Evolutionary conservation across 2,797 vertebrate genomes (phyloP), one percentile per base, ranked within the genome.

Genomic region (Steatocranus sp.): DNA sequence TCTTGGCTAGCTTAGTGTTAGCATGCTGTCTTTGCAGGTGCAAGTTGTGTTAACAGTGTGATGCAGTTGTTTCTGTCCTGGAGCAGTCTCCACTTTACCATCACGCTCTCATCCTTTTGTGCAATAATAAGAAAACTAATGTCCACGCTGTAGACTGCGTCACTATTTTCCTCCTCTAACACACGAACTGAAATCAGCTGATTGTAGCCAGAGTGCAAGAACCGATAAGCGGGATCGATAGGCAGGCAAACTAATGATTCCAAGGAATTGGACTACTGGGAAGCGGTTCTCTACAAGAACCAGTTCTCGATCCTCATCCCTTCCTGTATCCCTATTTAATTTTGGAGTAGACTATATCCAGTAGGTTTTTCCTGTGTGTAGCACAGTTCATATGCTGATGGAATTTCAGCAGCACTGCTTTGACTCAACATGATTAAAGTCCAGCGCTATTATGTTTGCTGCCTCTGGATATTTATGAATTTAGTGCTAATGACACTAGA

Each of bases 331-430:
- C 7, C 43, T 17, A 46, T 46, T 46, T 46, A 15, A 46, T 17
- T 5, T n/a, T 48, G 8, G 46, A 18, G 46, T 48, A 48, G 17
- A 18, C 48, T 49, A n/a, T 1, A 49, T 50, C 48, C 48, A 49
- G 8, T 5, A 49, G 48, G 18, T 49, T 49, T 49, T 49, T 49
- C 48, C 48, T 49, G 8, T 48, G 15, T 48, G 18, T 49, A 49
- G 48, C 48, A 49, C 18, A 49, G 1, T 49, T n/a, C 0, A 0
- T n/a, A n/a, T n/a, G 48, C 17, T 48, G 46, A 17, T 48, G 1
- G 46, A n/a, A 2, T 18, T 48, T 48, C 46, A 48, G 46, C 46
- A 48, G 46, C 17, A 48, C 17, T 48, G 8, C 48, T 49, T 50
- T 50, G 48, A 50, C 48, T 20, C 18, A 50, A 50, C 9, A 50